Conservation (phyloP, 2,113 vertebrate genomes). For the Peromyscus californicus region DNA sequence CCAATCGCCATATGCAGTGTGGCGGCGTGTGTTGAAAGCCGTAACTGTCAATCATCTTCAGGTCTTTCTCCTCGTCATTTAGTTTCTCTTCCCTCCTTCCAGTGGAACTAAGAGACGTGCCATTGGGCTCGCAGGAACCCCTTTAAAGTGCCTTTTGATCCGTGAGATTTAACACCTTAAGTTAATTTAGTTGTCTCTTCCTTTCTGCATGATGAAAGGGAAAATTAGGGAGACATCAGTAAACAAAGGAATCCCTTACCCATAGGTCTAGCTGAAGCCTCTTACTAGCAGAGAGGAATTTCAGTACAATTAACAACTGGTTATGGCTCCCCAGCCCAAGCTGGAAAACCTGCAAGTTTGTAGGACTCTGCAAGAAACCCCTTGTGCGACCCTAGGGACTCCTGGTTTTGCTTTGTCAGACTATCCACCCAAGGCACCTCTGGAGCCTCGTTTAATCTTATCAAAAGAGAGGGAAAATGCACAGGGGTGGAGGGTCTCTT, state of each 20-base stretch:
- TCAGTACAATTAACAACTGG: background rate
- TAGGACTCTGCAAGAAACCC: background rate
- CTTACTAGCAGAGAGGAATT: background rate
- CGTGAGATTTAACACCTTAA: background rate
- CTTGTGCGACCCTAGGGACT: background rate
- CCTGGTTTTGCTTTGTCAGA: background rate
- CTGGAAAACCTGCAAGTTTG: background rate
- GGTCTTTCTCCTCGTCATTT: fast-evolving
- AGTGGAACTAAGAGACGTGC: background rate
- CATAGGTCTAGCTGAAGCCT: background rate
- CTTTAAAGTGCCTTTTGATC: background rate
- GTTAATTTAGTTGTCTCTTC: background rate
- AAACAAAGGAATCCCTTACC: background rate
- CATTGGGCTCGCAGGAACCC: background rate
- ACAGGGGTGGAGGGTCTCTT: background rate
- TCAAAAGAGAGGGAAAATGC: background rate
- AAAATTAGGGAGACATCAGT: background rate
- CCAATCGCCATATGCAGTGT: conserved; percentile 83
- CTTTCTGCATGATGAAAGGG: background rate
- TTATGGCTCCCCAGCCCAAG: background rate
- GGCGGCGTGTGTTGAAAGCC: conserved; percentile 59
- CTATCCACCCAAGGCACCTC: background rate
- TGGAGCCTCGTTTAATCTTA: background rate
- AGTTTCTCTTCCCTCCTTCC: background rate
- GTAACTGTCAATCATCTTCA: background rate